phyloP scores from a whole-genome alignment of 2,797 vertebrate genomes.

The Natrix natrix region DNA sequence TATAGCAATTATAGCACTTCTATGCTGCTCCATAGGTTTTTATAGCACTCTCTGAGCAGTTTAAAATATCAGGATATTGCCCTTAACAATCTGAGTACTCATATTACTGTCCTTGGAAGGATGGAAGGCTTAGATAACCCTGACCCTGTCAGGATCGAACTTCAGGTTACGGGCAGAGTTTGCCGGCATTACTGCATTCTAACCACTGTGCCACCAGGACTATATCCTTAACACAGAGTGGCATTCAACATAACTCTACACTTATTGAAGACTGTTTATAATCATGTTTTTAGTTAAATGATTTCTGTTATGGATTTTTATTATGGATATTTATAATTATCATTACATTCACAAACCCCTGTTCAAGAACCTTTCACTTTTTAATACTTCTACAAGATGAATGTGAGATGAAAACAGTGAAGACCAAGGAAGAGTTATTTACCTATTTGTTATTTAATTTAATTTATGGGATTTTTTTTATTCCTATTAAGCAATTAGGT shows the following conservation, averaged over 20 bases:
- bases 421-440: not conserved
- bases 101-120: not conserved
- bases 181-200: not conserved
- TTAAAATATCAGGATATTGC: not conserved
- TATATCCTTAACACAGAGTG: slow-evolving; percentile 59
- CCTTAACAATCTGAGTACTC: not conserved
- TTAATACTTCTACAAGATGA: not conserved
- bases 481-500: not conserved
- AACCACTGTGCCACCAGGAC: not conserved
- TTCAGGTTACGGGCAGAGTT: not conserved
- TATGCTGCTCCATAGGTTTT: not conserved
- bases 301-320: slow-evolving; percentile 57
- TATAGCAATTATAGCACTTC: not conserved
- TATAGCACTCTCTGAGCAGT: not conserved
- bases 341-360: slow-evolving; percentile 20
- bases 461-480: not conserved
- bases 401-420: not conserved
- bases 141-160: not conserved
- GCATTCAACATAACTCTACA: slow-evolving; percentile 61
- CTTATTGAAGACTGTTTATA: slow-evolving; percentile 65
- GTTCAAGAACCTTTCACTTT: slow-evolving; percentile 19
- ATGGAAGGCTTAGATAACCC: not conserved
- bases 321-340: slow-evolving; percentile 52
- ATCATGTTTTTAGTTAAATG: slow-evolving; percentile 66
- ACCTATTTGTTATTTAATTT: not conserved